Percentiles rank a stretch among this genome's conserved stretches.
Evolutionary conservation across 1,140 invertebrate species (phyloP).

Genomic region (Bilobella aurantiaca): DNA sequence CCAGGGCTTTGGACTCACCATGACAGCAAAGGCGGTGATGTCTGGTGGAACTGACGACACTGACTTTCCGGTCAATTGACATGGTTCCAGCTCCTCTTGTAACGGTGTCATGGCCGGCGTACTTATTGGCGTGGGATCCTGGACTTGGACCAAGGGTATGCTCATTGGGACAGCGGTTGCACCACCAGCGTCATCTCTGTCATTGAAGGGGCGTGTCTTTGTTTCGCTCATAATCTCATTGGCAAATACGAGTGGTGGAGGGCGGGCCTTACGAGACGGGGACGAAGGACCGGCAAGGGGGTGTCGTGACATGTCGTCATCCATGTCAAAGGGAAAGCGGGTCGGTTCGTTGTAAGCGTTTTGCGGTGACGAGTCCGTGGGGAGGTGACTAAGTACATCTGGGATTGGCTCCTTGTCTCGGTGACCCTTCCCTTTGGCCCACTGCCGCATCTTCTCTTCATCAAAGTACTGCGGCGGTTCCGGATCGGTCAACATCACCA

Average conservation of each 20-base stretch:
- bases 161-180: not conserved
- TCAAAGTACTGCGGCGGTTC: not conserved
- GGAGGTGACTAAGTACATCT: conserved; percentile 33
- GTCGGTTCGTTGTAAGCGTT: conserved; percentile 9
- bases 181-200: not conserved
- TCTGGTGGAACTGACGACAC: not conserved
- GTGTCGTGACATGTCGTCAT: no score
- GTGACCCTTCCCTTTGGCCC: not conserved
- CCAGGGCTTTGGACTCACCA: conserved; percentile 23
- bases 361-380: conserved; percentile 23
- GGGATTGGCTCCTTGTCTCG: conserved; percentile 24
- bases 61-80: not conserved
- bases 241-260: conserved; percentile 33
- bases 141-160: conserved; percentile 25
- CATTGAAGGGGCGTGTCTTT: no score
- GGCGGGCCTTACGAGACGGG: conserved; percentile 17
- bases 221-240: conserved; percentile 29
- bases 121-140: conserved; percentile 23
- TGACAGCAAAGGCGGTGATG: not conserved
- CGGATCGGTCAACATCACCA: not conserved
- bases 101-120: not conserved
- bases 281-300: no score
- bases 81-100: no score
- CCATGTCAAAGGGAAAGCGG: conserved; percentile 26
- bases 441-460: not conserved